phyloP scores from a whole-genome alignment of 2,113 vertebrate species.

The Malurus elegans region DNA sequence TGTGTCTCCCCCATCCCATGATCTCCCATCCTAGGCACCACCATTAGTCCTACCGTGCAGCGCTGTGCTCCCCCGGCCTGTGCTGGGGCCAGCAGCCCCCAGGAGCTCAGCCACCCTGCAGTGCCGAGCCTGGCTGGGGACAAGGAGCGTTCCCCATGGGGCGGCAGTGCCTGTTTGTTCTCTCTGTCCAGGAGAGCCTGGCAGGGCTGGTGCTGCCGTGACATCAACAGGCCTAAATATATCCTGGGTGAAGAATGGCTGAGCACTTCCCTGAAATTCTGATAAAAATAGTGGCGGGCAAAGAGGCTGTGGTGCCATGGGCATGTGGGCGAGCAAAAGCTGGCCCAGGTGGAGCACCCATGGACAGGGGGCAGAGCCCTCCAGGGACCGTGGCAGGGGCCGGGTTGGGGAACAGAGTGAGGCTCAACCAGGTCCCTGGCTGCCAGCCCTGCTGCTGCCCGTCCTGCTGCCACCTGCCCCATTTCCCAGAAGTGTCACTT shows the following conservation, averaged over 20 bases:
- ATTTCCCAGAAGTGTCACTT: conserved; percentile 60
- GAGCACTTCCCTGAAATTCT: conserved; percentile 84
- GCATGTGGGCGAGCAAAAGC: not conserved
- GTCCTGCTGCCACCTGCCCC: fast-evolving
- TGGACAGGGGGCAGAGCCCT: not conserved
- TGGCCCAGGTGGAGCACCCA: not conserved
- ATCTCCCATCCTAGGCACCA: not conserved
- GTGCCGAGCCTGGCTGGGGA: not conserved
- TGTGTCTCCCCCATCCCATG: fast-evolving
- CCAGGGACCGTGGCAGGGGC: fast-evolving
- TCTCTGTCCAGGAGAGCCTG: not conserved
- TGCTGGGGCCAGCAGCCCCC: not conserved
- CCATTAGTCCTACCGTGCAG: not conserved
- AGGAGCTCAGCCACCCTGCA: not conserved
- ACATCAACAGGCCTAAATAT: conserved; percentile 70
- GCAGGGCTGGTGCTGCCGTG: not conserved
- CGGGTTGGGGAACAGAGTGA: not conserved
- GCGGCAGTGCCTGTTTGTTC: not conserved
- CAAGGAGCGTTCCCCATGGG: not conserved
- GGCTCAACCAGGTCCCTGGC: not conserved
- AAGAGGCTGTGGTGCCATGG: not conserved
- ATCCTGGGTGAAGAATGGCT: conserved; percentile 37
- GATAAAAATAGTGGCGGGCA: conserved; percentile 85
- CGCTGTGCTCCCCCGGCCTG: fast-evolving
- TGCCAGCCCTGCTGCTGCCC: not conserved